These are phyloP conservation scores for Tachystola acroxantha DNA, from an alignment of 2,888 invertebrate genomes.

Conservation along the genomic window DNA sequence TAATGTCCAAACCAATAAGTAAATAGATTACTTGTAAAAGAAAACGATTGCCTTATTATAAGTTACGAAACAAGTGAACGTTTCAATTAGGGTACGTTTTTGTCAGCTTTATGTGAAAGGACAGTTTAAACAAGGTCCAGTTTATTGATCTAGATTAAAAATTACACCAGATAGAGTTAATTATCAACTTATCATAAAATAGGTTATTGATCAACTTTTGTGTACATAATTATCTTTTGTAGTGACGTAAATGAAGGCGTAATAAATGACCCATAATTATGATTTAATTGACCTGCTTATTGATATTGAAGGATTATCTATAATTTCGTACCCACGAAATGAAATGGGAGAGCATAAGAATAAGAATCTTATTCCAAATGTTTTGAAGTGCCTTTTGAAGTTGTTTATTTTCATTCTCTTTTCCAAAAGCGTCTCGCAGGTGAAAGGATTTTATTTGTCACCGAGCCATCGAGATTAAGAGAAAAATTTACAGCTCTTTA, in stretches of 20 bases:
- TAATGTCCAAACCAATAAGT: conserved; percentile 62
- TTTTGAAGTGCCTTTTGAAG: not conserved
- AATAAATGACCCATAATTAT: too few species aligned
- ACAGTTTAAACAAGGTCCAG: not conserved
- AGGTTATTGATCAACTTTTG: too few species aligned
- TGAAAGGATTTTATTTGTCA: conserved; percentile 63
- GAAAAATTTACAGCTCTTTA: conserved; percentile 56
- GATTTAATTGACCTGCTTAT: too few species aligned
- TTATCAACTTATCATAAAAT: too few species aligned
- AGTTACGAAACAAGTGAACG: conserved; percentile 27
- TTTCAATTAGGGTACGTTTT: conserved; percentile 2
- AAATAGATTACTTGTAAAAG: conserved; percentile 45
- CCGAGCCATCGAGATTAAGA: conserved; percentile 45
- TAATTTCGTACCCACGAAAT: not conserved
- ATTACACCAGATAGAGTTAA: not conserved
- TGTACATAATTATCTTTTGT: too few species aligned
- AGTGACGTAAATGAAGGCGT: too few species aligned
- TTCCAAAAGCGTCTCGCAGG: conserved; percentile 37
- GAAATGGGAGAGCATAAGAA: not conserved
- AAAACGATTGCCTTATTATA: conserved; percentile 29
- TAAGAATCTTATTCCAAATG: too few species aligned
- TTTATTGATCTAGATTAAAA: not conserved
- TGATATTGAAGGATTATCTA: too few species aligned
- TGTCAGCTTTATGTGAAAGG: not conserved
- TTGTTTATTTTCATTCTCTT: conserved; percentile 15